A percentile compares a stretch with the other conserved stretches of the same genome.
Conservation (phyloP, 1,140 invertebrate genomes). For the Eumaeus atala region DNA sequence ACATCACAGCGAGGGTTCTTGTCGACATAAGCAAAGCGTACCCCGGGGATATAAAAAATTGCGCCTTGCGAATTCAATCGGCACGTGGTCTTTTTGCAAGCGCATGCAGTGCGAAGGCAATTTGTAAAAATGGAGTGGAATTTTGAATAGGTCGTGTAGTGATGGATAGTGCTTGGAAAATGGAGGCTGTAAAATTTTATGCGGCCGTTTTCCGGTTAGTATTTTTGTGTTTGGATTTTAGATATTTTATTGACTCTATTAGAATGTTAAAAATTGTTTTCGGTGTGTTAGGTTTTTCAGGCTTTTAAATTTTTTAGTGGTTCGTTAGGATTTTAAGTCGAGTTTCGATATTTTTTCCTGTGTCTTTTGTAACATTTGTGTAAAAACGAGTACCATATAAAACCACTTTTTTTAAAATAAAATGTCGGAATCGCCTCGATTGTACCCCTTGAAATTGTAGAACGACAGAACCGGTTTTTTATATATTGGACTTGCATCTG, state of each 20-base stretch:
- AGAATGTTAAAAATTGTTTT: not conserved
- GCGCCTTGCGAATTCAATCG: slow-evolving; percentile 27
- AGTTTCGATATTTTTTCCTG: not conserved
- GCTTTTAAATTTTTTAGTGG: not conserved
- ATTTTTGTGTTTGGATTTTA: not conserved
- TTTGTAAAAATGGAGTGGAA: slow-evolving; percentile 26
- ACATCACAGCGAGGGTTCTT: slow-evolving; percentile 18
- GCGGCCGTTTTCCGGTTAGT: not conserved
- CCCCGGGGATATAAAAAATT: slow-evolving; percentile 25
- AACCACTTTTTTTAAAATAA: too few relatives aligned
- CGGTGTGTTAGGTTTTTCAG: not conserved
- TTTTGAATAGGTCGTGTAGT: slow-evolving; percentile 21
- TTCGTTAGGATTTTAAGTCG: not conserved
- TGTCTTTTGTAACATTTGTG: not conserved
- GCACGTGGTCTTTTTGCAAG: slow-evolving; percentile 22
- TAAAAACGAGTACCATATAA: too few relatives aligned
- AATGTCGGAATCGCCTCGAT: too few relatives aligned
- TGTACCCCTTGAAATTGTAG: too few relatives aligned
- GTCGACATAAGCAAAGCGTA: slow-evolving; percentile 15
- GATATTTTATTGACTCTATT: slow-evolving; percentile 1
- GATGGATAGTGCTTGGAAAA: slow-evolving; percentile 23
- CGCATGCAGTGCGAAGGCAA: slow-evolving; percentile 21
- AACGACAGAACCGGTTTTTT: too few relatives aligned
- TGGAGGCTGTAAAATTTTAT: slow-evolving; percentile 5
- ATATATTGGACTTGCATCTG: too few relatives aligned